phyloP scores from a whole-genome alignment of 1,140 invertebrate genomes.

The Papilio polytes region DNA sequence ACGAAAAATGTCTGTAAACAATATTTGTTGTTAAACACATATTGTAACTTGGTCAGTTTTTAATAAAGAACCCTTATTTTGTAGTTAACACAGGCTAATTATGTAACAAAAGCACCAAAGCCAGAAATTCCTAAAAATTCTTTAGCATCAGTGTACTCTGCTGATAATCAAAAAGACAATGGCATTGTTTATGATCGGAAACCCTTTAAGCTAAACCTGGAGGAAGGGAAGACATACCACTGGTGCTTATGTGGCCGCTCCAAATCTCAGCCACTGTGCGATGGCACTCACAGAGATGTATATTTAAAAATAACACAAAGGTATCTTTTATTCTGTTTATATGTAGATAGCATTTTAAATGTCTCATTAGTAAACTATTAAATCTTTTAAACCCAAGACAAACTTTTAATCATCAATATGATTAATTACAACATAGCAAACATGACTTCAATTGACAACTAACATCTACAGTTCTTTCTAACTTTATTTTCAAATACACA shows the following conservation, averaged over 20 bases:
- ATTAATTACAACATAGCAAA: too few relatives aligned
- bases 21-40: not conserved
- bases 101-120: constrained; percentile 71
- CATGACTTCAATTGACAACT: too few relatives aligned
- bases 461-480: too few relatives aligned
- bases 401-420: too few relatives aligned
- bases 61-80: constrained; percentile 31
- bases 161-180: constrained; percentile 85
- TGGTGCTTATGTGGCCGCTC: constrained; percentile 98
- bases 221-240: constrained; percentile 92
- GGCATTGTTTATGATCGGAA: constrained; percentile 91
- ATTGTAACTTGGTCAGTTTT: not conserved
- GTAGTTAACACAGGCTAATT: constrained; percentile 48
- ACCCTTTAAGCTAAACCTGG: constrained; percentile 92
- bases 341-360: not conserved
- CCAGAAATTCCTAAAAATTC: constrained; percentile 87
- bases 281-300: constrained; percentile 93
- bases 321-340: constrained; percentile 49
- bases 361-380: too few relatives aligned
- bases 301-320: constrained; percentile 88
- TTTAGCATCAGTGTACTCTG: constrained; percentile 85
- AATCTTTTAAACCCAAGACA: too few relatives aligned
- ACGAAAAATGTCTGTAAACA: not conserved
- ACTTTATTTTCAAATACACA: too few relatives aligned
- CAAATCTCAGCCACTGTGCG: constrained; percentile 97